Percentiles rank a stretch among this genome's conserved stretches.
Evolutionary conservation across 92 coral and sea anemone genomes (phyloP).

Genomic region (Zoanthus sociatus): DNA sequence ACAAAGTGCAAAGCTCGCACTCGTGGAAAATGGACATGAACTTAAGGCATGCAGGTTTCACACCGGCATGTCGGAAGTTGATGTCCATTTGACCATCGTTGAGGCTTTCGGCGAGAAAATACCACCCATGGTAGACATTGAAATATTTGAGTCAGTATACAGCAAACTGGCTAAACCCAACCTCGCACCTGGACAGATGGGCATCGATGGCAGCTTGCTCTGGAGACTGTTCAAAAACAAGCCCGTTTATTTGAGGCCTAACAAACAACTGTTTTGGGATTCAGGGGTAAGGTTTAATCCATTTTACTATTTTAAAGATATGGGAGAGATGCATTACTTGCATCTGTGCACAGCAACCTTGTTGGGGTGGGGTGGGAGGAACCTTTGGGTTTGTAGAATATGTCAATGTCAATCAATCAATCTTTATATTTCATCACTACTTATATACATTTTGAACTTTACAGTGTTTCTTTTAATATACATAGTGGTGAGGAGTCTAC

Average conservation of each 20-base stretch:
- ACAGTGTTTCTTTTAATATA: too few species aligned
- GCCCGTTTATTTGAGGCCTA: slow-evolving; percentile 59
- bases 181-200: slow-evolving; percentile 57
- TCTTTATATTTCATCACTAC: too few species aligned
- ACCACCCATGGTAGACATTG: slow-evolving; percentile 49
- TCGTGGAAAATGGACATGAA: slow-evolving; percentile 52
- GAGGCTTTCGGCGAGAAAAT: slow-evolving; percentile 56
- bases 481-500: too few species aligned
- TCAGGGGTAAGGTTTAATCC: slow-evolving; percentile 9
- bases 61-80: slow-evolving; percentile 34
- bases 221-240: slow-evolving; percentile 56
- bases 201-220: slow-evolving; percentile 47
- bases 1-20: slow-evolving; percentile 40
- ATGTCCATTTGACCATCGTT: slow-evolving; percentile 40
- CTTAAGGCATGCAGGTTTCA: slow-evolving; percentile 42
- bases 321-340: too few species aligned
- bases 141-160: slow-evolving; percentile 36
- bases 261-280: slow-evolving; percentile 23
- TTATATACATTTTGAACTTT: too few species aligned
- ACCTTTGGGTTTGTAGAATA: too few species aligned
- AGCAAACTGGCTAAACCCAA: slow-evolving; percentile 41
- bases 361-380: too few species aligned
- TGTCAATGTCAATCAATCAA: too few species aligned
- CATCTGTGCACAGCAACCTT: too few species aligned
- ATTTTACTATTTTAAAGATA: too few species aligned